Evolutionary conservation across 2,113 vertebrate species (phyloP), one percentile per base, ranked within the genome.

Genomic region (Rhinoderma darwinii): DNA sequence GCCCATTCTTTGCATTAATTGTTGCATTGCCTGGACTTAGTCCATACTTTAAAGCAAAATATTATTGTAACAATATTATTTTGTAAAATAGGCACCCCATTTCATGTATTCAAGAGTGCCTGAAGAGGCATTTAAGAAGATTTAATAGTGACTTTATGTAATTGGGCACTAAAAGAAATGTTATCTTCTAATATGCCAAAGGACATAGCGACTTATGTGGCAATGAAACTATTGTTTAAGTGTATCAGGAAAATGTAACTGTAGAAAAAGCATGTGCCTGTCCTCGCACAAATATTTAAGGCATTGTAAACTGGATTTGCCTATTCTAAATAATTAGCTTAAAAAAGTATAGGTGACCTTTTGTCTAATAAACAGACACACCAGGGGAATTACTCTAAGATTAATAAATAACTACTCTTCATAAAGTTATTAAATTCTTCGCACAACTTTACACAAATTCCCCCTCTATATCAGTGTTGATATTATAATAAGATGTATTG

Each of bases 221-320:
- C 20, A 72, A 41, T 41, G 18, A 72, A 72, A 72, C 68, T 72
- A 41, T 72, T 66, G 63, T 66, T 63, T 39, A 70, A 70, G 66
- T 39, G 66, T 10, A 41, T 41, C 35, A 41, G 9, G 37, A 20
- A 72, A 72, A 25, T 41, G 39, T 9, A 39, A 15, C 20, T 4
- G 7, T 11, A 72, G 7, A 72, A 72, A 41, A 72, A 41, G 0
- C 10, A 72, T 41, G 68, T 72, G 18, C 20, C 5, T 32, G 9
- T 68, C 30, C 32, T 32, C 18, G 7, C 8, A 70, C 17, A 39
- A 17, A 0, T 37, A 22, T 68, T 32, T 32, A 68, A 35, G 30
- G 7, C 27, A 3, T 9, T 39, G n/a, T n/a, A n/a, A n/a, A n/a
- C n/a, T n/a, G n/a, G n/a, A n/a, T n/a, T n/a, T n/a, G n/a, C n/a